These are phyloP conservation scores for Cryptocephalus moraei DNA, from an alignment of 2,888 invertebrate species.

Conservation along the genomic window DNA sequence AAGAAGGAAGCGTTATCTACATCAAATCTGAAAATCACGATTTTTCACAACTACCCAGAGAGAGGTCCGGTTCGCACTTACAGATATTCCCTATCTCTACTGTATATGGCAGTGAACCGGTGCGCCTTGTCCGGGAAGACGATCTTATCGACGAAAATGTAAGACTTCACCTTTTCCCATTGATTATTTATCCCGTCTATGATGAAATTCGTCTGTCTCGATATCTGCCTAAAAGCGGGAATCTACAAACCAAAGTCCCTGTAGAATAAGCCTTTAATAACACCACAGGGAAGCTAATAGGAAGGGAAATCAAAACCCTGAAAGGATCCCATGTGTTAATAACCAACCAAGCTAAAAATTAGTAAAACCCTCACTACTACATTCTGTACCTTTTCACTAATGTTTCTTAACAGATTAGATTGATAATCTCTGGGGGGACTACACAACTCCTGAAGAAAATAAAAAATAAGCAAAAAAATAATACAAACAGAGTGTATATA, in stretches of 20 bases:
- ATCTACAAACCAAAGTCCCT: conserved; percentile 36
- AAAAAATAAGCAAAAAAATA: conserved; percentile 4
- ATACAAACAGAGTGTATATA: not conserved
- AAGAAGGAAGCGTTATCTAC: conserved; percentile 74
- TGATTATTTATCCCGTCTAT: conserved; percentile 46
- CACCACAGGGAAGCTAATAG: too few species aligned
- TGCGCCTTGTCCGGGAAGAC: conserved; percentile 70
- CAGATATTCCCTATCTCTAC: conserved; percentile 86
- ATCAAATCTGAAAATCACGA: conserved; percentile 57
- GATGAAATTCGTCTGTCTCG: conserved; percentile 49
- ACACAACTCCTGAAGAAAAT: conserved; percentile 50
- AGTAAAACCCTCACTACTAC: conserved; percentile 1
- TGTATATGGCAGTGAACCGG: conserved; percentile 79
- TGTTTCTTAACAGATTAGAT: conserved; percentile 52
- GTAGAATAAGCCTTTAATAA: too few species aligned
- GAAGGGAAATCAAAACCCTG: not conserved
- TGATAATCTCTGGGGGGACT: conserved; percentile 48
- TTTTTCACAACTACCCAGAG: too few species aligned
- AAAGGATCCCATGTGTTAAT: too few species aligned
- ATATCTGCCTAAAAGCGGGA: conserved; percentile 51
- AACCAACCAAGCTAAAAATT: not conserved
- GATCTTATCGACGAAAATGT: conserved; percentile 55
- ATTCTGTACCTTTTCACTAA: conserved; percentile 36
- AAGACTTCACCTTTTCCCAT: conserved; percentile 47
- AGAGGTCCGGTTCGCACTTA: conserved; percentile 39